These are phyloP conservation scores for Uropetala carovei DNA, from an alignment of 2,888 invertebrate species.

Conservation along the genomic window DNA sequence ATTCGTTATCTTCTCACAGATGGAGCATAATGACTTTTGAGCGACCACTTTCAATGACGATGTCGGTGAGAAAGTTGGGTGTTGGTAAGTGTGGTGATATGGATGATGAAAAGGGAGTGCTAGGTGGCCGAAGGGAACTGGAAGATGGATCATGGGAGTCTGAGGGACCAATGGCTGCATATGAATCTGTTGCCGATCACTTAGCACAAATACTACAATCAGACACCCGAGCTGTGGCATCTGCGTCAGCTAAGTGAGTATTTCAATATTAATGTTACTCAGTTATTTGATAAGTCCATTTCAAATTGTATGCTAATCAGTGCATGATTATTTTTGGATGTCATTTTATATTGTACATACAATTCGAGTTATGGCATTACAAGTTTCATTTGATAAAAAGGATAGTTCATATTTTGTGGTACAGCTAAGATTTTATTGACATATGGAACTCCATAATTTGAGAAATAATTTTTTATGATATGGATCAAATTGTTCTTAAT, in stretches of 20 bases:
- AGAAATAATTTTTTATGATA: too few species aligned
- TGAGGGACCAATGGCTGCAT: constrained; percentile 81
- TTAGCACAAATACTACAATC: constrained; percentile 91
- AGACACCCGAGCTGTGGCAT: constrained; percentile 84
- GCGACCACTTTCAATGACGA: constrained; percentile 75
- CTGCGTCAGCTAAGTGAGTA: constrained; percentile 84
- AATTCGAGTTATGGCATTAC: too few species aligned
- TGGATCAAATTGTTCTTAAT: too few species aligned
- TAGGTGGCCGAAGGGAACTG: constrained; percentile 77
- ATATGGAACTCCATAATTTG: too few species aligned
- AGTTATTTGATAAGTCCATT: too few species aligned
- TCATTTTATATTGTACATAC: too few species aligned
- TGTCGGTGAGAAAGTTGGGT: constrained; percentile 13
- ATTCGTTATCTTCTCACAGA: constrained; percentile 73
- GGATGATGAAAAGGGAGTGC: constrained; percentile 78
- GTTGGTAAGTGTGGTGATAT: constrained; percentile 72
- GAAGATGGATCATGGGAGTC: constrained; percentile 73
- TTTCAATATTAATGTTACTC: not conserved
- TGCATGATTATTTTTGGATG: not conserved
- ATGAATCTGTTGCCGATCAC: constrained; percentile 87
- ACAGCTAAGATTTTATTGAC: too few species aligned
- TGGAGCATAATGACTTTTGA: constrained; percentile 98
- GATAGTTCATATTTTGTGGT: too few species aligned
- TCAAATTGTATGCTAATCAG: too few species aligned
- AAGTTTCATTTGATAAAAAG: too few species aligned